Evolutionary conservation across 1,140 invertebrate species (phyloP).

Genomic region (Tetragnatha versicolor): DNA sequence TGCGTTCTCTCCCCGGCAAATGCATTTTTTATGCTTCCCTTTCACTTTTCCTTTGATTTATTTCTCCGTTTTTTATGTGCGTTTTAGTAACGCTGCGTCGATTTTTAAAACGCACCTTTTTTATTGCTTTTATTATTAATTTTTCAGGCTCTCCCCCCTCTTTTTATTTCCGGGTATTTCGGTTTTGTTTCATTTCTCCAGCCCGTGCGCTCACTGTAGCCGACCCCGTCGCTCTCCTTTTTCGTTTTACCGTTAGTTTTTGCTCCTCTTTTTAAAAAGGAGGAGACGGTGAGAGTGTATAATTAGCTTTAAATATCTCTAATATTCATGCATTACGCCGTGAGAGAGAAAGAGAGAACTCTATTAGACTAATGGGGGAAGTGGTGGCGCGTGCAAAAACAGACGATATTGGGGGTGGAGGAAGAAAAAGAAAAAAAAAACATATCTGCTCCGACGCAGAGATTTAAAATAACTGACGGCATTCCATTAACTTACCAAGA

Average conservation of each 20-base stretch:
- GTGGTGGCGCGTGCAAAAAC: neutral
- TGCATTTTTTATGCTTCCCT: slow-evolving; percentile 52
- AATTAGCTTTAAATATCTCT: slow-evolving; percentile 55
- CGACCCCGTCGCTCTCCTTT: neutral
- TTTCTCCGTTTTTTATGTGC: slow-evolving; percentile 28
- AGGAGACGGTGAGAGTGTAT: slow-evolving; percentile 43
- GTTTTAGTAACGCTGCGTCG: slow-evolving; percentile 45
- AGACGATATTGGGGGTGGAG: neutral
- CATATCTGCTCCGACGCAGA: too few relatives aligned
- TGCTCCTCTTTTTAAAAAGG: neutral
- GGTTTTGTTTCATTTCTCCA: slow-evolving; percentile 25
- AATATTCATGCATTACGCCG: slow-evolving; percentile 29
- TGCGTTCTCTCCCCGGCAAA: slow-evolving; percentile 21
- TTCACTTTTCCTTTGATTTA: slow-evolving; percentile 26
- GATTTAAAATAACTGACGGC: slow-evolving; percentile 14
- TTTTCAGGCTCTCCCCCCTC: slow-evolving; percentile 30
- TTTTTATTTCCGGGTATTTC: slow-evolving; percentile 17
- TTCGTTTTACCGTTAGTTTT: slow-evolving; percentile 11
- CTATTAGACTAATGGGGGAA: slow-evolving; percentile 41
- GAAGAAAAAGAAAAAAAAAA: neutral
- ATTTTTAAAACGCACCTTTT: slow-evolving; percentile 48
- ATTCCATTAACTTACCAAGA: slow-evolving; percentile 28
- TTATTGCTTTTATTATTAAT: slow-evolving; percentile 33
- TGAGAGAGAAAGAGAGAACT: neutral
- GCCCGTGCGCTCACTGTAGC: neutral